phyloP scores from a whole-genome alignment of 2,888 invertebrate species.

The Yponomeuta sedellus region DNA sequence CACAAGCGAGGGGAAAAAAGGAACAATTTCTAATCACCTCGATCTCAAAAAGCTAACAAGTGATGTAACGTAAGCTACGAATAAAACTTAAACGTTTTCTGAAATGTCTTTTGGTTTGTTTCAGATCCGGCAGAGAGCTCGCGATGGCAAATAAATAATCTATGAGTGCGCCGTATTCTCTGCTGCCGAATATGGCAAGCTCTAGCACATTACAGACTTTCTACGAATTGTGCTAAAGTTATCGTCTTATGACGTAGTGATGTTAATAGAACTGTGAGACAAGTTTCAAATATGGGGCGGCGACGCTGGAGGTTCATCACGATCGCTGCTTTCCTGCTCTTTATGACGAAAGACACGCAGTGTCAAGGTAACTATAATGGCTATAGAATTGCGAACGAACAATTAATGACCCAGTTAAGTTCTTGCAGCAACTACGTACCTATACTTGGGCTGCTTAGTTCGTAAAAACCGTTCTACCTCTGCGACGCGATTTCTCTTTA shows the following conservation, averaged over 20 bases:
- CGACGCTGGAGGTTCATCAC: constrained; percentile 67
- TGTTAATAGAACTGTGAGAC: constrained; percentile 8
- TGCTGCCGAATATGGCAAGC: constrained; percentile 42
- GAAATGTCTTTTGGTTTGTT: constrained; percentile 39
- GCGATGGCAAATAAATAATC: constrained; percentile 42
- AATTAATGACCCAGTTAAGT: neutral
- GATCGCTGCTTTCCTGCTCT: constrained; percentile 61
- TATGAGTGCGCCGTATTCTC: constrained; percentile 31
- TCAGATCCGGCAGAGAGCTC: constrained; percentile 54
- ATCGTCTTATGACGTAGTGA: constrained; percentile 9
- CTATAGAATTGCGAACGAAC: neutral
- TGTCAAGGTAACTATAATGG: constrained; percentile 52
- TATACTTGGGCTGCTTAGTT: neutral
- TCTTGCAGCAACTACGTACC: neutral
- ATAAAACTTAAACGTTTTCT: neutral
- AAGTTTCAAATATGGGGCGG: constrained; percentile 60
- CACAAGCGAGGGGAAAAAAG: neutral
- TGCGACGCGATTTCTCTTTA: too few relatives aligned
- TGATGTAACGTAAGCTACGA: neutral
- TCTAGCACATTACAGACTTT: constrained; percentile 34
- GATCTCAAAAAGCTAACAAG: neutral
- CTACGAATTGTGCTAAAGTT: constrained; percentile 22
- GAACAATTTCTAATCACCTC: neutral
- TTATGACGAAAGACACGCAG: constrained; percentile 57
- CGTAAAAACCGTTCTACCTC: too few relatives aligned